Evolutionary conservation across 2,797 vertebrate genomes (phyloP), one percentile per base, ranked within the genome.

Genomic region (Apodemus agrarius): DNA sequence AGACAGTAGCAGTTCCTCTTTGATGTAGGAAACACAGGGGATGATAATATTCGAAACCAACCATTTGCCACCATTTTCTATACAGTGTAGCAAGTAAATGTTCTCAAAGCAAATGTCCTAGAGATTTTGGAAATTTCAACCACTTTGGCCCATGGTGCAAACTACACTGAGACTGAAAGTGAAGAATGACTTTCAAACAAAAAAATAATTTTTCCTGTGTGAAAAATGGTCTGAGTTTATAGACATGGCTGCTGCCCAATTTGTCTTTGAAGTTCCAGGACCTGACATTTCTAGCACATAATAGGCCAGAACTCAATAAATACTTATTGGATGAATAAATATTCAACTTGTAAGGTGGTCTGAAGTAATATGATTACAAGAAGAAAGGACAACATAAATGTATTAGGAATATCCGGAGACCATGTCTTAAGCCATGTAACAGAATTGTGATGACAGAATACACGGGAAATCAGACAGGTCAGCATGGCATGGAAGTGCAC

Each of bases 201-300:
- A 76, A 76, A 74, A 67, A 82, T 21, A 2, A 54, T 59, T 57
- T 92, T 94, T 78, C 80, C 57, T 43, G 86, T 79, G 34, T 67
- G 0, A 88, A 79, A 96, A 85, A 79, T 81, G 6, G 11, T 84
- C 14, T 76, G 69, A 83, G 49, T 37, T 91, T 78, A 89, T 91
- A 84, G 63, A 83, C 78, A 90, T 49, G 46, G 19, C 67, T 21
- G 76, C 37, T 49, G 31, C 40, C 43, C 54, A 91, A 26, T 85
- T 96, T 96, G 86, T 87, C 61, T 92, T 86, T 89, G 26, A 26
- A 83, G 59, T 88, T 79, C 78, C 40, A 63, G 40, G 81, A 85
- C 65, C 37, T 85, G 84, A 94, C n/a, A 74, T 90, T 89, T 29
- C 16, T 6, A 94, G 83, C 31, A 65, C 3, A 24, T 52, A 80